Evolutionary conservation across 2,113 vertebrate species (phyloP).

Genomic region (Argyrosomus japonicus): DNA sequence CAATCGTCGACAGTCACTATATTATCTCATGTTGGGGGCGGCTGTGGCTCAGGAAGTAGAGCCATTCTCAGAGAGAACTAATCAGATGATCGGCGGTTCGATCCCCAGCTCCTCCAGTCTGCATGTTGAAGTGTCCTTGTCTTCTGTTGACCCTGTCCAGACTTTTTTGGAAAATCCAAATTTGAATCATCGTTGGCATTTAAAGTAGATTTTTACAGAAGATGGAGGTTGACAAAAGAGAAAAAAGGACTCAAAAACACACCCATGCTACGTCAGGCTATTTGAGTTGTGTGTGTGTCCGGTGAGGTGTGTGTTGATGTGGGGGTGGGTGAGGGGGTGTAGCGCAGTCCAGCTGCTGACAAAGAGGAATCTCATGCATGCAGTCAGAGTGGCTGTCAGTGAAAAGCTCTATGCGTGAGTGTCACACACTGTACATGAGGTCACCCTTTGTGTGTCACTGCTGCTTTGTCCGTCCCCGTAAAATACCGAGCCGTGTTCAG

Average conservation of each 20-base stretch:
- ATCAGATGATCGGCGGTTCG: no score
- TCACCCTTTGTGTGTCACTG: not conserved
- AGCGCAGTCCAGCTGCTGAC: constrained; percentile 29
- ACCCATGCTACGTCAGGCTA: no score
- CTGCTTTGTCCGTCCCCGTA: not conserved
- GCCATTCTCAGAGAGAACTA: no score
- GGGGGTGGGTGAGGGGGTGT: not conserved
- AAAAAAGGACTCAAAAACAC: not conserved
- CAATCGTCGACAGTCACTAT: no score
- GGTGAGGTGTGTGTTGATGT: constrained; percentile 1
- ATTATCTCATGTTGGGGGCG: no score
- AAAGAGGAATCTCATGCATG: constrained; percentile 40
- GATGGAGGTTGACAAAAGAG: not conserved
- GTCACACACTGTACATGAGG: not conserved
- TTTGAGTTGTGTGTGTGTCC: not conserved
- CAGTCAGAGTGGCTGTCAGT: constrained; percentile 1
- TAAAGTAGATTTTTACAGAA: not conserved
- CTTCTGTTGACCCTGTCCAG: no score
- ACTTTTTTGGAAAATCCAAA: no score
- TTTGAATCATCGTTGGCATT: no score
- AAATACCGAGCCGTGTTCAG: no score
- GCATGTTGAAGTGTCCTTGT: no score
- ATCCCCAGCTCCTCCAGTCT: no score
- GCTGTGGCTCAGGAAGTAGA: no score
- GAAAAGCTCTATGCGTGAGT: not conserved